A percentile compares a stretch with the other conserved stretches of the same genome.
Evolutionary conservation across 1,140 invertebrate genomes (phyloP).

Genomic region (Parasteatoda tepidariorum): DNA sequence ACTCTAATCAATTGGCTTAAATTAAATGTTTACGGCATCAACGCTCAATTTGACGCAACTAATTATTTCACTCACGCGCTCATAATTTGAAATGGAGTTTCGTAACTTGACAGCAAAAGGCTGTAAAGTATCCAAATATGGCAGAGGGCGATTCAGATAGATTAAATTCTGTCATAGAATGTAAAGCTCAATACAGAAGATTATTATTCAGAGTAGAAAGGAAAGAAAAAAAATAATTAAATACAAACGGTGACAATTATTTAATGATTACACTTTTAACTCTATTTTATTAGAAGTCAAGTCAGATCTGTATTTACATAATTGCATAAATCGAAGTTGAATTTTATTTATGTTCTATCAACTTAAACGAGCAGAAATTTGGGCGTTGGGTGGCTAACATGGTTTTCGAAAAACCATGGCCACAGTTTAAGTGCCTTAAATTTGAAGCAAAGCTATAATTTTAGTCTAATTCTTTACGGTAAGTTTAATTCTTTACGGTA

Average conservation of each 20-base stretch:
- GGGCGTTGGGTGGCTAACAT: no score
- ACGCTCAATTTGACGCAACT: not conserved
- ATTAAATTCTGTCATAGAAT: not conserved
- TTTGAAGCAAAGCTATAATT: no score
- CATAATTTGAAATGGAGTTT: not conserved
- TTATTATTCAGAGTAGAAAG: not conserved
- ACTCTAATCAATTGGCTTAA: conserved; percentile 11
- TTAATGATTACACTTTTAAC: not conserved
- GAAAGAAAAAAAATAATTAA: not conserved
- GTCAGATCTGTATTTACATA: no score
- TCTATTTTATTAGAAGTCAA: no score
- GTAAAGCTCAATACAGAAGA: not conserved
- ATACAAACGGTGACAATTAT: not conserved
- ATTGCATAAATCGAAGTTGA: no score
- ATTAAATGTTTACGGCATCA: conserved; percentile 1
- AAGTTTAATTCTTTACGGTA: no score
- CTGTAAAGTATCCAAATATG: conserved; percentile 17
- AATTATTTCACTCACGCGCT: conserved; percentile 26
- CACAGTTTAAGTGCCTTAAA: no score
- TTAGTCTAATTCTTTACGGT: no score
- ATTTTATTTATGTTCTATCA: no score
- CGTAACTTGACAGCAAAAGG: not conserved
- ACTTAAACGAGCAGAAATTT: no score
- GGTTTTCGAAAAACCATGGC: no score
- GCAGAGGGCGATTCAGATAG: not conserved